A percentile compares a stretch with the other conserved stretches of the same genome.
These are phyloP conservation scores for Tricholaema leucomelas DNA, from an alignment of 2,113 vertebrate genomes.

Conservation along the genomic window DNA sequence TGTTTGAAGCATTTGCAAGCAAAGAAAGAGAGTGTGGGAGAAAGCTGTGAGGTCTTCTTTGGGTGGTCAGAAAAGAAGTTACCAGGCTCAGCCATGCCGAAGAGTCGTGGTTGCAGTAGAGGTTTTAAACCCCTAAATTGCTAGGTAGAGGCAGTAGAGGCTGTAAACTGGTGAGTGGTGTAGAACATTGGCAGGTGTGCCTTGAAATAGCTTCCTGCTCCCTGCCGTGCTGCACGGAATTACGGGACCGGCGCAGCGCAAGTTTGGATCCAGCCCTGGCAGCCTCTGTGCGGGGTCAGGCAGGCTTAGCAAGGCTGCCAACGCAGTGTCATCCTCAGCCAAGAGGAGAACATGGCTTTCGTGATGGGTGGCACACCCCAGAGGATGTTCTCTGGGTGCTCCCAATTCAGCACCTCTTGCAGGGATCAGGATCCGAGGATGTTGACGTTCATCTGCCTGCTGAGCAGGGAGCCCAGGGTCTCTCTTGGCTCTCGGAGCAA, in stretches of 20 bases:
- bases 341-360: background rate
- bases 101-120: background rate
- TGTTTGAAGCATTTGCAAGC: background rate
- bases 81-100: background rate
- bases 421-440: background rate
- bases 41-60: background rate
- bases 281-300: background rate
- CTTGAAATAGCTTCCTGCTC: background rate
- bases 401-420: background rate
- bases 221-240: background rate
- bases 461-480: background rate
- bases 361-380: background rate
- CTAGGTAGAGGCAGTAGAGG: no score
- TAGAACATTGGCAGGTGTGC: background rate
- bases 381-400: background rate
- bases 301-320: background rate
- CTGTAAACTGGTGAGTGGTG: background rate
- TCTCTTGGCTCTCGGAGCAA: background rate
- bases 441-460: background rate
- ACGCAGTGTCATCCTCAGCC: background rate
- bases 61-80: background rate
- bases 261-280: background rate
- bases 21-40: background rate
- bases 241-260: rapidly evolving
- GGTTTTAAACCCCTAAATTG: background rate